Conservation (phyloP, 1,140 invertebrate species). For the Ips typographus region DNA sequence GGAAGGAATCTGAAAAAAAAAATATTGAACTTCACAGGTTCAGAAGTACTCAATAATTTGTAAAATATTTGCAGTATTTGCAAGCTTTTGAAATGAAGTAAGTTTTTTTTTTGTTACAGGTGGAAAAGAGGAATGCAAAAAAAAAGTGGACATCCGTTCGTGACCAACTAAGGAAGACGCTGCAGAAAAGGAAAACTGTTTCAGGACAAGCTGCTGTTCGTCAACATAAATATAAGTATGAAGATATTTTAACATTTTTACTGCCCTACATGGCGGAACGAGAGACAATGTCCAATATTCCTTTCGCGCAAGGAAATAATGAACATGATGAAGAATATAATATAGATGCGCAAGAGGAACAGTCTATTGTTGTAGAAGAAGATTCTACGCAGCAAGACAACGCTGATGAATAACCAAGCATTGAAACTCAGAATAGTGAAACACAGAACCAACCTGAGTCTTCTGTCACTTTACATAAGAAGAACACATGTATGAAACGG, state of each 20-base stretch:
- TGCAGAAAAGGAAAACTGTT: conserved; percentile 17
- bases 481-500: conserved; percentile 9
- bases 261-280: conserved; percentile 18
- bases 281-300: conserved; percentile 21
- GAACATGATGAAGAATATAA: conserved; percentile 6
- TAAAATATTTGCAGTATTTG: not conserved
- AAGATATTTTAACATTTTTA: conserved; percentile 20
- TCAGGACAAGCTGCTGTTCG: conserved; percentile 29
- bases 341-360: conserved; percentile 3
- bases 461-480: not conserved
- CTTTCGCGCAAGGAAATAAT: not conserved
- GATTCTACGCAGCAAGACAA: not conserved
- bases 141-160: not conserved
- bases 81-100: not conserved
- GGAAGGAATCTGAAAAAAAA: conserved; percentile 36
- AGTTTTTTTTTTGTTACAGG: conserved; percentile 8
- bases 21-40: not conserved
- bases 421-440: not conserved
- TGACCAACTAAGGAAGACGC: too few relatives aligned
- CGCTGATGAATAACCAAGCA: not conserved
- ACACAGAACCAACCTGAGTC: not conserved
- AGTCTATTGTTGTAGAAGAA: conserved; percentile 1
- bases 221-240: conserved; percentile 32
- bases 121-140: conserved; percentile 14
- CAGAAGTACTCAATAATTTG: not conserved